Percentiles rank a stretch among this genome's conserved stretches.
Conservation (phyloP, 2,113 vertebrate species). For the Notarius lentiginosus region DNA sequence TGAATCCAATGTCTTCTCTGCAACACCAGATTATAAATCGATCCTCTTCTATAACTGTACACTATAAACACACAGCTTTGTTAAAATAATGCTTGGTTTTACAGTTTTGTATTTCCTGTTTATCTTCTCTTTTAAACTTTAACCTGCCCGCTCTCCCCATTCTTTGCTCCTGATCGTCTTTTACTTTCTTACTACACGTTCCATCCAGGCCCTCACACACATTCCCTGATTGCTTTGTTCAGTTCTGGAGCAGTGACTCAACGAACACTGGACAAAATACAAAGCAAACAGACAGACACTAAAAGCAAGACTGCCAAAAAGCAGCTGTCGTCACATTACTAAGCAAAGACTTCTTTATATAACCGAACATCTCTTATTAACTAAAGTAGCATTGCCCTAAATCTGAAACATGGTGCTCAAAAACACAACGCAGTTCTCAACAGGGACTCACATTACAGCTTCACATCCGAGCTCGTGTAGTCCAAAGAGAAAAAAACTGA, state of each 20-base stretch:
- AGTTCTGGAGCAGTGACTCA: background rate
- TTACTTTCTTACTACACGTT: slow-evolving; percentile 8
- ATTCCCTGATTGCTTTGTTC: background rate
- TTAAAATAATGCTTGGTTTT: no score
- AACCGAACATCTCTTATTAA: background rate
- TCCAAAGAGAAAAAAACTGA: background rate
- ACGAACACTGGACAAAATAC: background rate
- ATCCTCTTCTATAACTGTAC: background rate
- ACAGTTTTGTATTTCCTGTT: background rate
- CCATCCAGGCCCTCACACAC: background rate
- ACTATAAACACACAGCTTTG: background rate
- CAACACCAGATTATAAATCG: background rate
- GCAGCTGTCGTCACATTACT: background rate
- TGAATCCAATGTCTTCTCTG: background rate
- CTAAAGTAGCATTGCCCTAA: no score
- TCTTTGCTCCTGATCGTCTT: background rate
- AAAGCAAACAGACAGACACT: background rate
- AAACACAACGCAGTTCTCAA: slow-evolving; percentile 4
- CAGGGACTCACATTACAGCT: background rate
- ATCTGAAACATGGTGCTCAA: background rate
- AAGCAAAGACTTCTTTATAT: background rate
- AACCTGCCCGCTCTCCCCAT: background rate
- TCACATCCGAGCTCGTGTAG: background rate
- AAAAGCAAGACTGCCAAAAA: background rate
- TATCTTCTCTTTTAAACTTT: background rate